Base-by-base conservation (phyloP, 2,113 vertebrate genomes). In the Nothoprocta pentlandii region DNA sequence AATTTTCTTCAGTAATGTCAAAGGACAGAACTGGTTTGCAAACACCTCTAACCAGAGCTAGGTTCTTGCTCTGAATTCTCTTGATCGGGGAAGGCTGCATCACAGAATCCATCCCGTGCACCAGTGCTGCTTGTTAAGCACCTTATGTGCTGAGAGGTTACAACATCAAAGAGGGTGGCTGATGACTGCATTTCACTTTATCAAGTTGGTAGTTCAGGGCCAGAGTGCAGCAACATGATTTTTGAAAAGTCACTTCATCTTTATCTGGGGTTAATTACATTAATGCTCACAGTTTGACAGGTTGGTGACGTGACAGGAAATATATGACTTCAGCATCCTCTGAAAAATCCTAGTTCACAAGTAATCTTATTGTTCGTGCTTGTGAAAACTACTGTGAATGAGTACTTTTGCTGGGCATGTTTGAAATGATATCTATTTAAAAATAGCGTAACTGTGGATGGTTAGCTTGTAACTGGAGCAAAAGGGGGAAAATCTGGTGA, bases 201-300 rank as follows among this genome's bases (percentile, higher is more conserved):
- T 77, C 87, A 78, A 84, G 23, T 49, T 75, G 69, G 89, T 96
- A 94, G 96, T 96, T 93, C 89, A 95, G 91, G 93, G 80, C 66
- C 62, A 67, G 94, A 84, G 62, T 92, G 83, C 85, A 70, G 85
- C 53, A 61, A 89, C 94, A 83, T 0, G 2, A 79, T 94, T 96
- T 95, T 86, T 95, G 78, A 96, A 75, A 97, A 82, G 94, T 90
- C 67, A 25, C 59, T 94, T 92, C 36, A n/a, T 91, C 86, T 95
- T 79, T 95, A 86, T 88, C 89, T 73, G 54, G 73, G 82, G 80
- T 96, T 95, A 96, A 95, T 89, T 90, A 67, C n/a, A 81, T 87
- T 94, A 84, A 85, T n/a, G 30, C 42, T 91, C 19, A 21, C 20
- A 62, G 82, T 61, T 53, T 91, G 62, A 79, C 58, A 63, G 61